Conservation (phyloP, 92 coral and sea anemone genomes). For the Porites evermanni region DNA sequence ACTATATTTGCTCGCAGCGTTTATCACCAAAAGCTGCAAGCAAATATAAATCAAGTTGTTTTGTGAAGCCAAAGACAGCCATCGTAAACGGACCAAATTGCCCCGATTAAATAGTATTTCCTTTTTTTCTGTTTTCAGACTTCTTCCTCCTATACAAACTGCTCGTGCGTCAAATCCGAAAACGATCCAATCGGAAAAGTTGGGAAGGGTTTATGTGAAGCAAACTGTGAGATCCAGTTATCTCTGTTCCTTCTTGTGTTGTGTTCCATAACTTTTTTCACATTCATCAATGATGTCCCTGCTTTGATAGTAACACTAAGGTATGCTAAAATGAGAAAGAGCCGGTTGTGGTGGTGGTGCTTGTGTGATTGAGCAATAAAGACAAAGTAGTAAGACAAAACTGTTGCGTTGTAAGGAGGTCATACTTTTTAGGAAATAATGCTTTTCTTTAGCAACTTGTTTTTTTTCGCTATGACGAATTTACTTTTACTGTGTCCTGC, state of each 20-base stretch:
- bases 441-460: too few species aligned
- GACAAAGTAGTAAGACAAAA: too few species aligned
- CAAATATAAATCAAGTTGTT: too few species aligned
- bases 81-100: too few species aligned
- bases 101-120: not conserved
- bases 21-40: too few species aligned
- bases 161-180: constrained; percentile 15
- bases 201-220: constrained; percentile 58
- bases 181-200: constrained; percentile 23
- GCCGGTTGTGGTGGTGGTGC: not conserved
- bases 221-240: constrained; percentile 65
- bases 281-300: constrained; percentile 76
- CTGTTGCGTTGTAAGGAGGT: too few species aligned
- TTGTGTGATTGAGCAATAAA: too few species aligned
- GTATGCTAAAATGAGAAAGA: constrained; percentile 30
- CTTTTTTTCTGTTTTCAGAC: not conserved
- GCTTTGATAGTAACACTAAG: constrained; percentile 70
- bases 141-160: constrained; percentile 10
- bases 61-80: not conserved
- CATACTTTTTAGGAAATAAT: too few species aligned
- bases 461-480: too few species aligned
- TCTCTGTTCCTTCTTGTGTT: constrained; percentile 44
- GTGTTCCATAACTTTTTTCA: constrained; percentile 54
- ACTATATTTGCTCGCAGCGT: too few species aligned
- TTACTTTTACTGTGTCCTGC: too few species aligned